phyloP scores from a whole-genome alignment of 2,888 invertebrate species.

The Tinea semifulvella region DNA sequence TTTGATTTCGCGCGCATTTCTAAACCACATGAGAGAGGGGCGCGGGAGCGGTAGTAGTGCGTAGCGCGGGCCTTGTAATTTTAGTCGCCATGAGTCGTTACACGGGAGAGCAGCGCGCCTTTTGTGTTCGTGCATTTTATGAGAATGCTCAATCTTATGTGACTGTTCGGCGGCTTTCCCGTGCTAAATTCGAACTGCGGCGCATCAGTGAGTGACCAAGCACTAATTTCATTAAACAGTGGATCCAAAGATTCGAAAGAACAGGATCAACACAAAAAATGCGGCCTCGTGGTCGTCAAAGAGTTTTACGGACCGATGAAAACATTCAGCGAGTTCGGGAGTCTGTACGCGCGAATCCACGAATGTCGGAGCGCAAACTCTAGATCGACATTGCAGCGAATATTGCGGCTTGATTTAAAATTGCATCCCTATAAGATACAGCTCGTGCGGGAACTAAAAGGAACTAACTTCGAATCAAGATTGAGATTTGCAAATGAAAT shows the following conservation, averaged over 20 bases:
- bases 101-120: conserved; percentile 4
- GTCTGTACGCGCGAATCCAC: conserved; percentile 12
- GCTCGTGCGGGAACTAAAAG: conserved; percentile 15
- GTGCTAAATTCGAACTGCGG: conserved; percentile 9
- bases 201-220: conserved; percentile 15
- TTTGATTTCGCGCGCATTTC: background rate
- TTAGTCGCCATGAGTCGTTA: conserved; percentile 5
- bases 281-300: conserved; percentile 15
- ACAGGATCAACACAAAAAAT: conserved; percentile 16
- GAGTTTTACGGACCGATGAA: conserved; percentile 14
- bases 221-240: conserved; percentile 15
- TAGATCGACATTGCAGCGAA: conserved; percentile 15
- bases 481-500: conserved; percentile 15
- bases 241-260: conserved; percentile 15
- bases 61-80: background rate
- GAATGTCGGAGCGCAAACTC: conserved; percentile 10
- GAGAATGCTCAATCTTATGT: conserved; percentile 9
- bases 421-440: conserved; percentile 20
- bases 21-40: background rate
- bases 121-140: conserved; percentile 6
- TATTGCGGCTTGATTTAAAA: conserved; percentile 17
- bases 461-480: conserved; percentile 13
- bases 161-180: conserved; percentile 1
- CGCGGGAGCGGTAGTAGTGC: background rate
- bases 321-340: conserved; percentile 12